Evolutionary conservation across 2,113 vertebrate species (phyloP), one percentile per base, ranked within the genome.

Genomic region (Ardeotis arabs): DNA sequence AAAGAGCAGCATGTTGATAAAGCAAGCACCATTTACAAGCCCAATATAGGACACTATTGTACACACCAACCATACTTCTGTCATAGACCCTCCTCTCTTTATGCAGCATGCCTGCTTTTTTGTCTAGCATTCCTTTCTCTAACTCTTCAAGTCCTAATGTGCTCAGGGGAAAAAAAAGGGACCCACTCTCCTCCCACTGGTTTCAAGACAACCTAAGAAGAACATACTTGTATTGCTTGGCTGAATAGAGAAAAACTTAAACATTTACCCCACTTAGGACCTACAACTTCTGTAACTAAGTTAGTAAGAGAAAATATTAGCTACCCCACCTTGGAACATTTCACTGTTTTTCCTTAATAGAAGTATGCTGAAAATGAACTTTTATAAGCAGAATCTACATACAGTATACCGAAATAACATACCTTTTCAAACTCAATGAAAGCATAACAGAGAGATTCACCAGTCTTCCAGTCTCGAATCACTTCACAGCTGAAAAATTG

Each of bases 371-470:
- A 58, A 81, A 66, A 23, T 10, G 3, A 55, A 49, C 20, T 62
- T 79, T 72, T 39, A 24, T 23, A 93, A 45, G 27, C 22, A 83
- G 33, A 67, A 83, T 33, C 28, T 55, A 66, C 6, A 37, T 12
- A 50, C 3, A 53, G 45, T 21, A 56, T 73, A 68, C 35, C 37
- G 41, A 82, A 93, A 47, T 12, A 35, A 1, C 97, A 59, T 97
- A 99, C 99, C 99, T 99, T 99, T 91, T 99, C 99, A 98, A 99
- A 99, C 96, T 99, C 99, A 94, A 99, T 99, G 93, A 99, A 99
- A 41, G 99, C 99, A 10, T 99, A 99, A 97, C 99, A 99, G 64
- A 99, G 99, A 44, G 99, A 99, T 79, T 99, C 99, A 95, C 99
- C 99, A 45, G 98, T 98, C 92, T 99, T 99, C 99, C 99, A 99